phyloP scores from a whole-genome alignment of 1,140 invertebrate genomes.

The Tetramorium parvispinum region DNA sequence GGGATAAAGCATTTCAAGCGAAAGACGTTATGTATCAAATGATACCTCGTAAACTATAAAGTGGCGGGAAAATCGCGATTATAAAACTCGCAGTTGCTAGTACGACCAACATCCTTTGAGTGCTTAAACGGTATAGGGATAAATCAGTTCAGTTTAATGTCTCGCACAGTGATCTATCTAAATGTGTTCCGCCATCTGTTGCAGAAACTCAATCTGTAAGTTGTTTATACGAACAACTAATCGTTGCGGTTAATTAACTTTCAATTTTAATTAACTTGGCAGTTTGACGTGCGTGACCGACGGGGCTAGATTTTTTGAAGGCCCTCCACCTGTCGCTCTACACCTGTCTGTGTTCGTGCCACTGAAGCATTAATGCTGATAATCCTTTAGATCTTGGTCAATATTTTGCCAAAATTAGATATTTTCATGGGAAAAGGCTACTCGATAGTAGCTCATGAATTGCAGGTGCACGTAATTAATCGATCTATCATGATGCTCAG shows the following conservation, averaged over 20 bases:
- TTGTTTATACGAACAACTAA: conserved; percentile 63
- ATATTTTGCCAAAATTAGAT: conserved; percentile 40
- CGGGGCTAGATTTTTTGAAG: not conserved
- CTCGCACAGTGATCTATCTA: not conserved
- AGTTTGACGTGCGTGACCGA: conserved; percentile 11
- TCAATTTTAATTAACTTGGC: conserved; percentile 22
- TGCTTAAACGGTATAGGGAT: not conserved
- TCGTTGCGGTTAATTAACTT: conserved; percentile 69
- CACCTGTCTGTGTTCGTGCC: conserved; percentile 47
- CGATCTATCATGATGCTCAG: not conserved
- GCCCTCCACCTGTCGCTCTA: conserved; percentile 56
- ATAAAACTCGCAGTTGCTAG: not conserved
- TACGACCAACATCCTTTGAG: not conserved
- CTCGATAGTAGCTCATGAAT: not conserved
- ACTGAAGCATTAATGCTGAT: not conserved
- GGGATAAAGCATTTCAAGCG: conserved; percentile 21
- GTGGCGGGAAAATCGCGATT: not conserved
- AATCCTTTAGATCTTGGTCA: conserved; percentile 5
- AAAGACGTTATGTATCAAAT: conserved; percentile 26
- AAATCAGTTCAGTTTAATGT: conserved; percentile 10
- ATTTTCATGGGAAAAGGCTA: not conserved
- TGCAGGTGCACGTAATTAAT: conserved; percentile 31
- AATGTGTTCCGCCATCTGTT: conserved; percentile 31
- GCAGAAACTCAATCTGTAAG: not conserved
- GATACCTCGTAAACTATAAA: not conserved